phyloP scores from a whole-genome alignment of 92 coral and sea anemone genomes.

The Zoanthus sociatus region DNA sequence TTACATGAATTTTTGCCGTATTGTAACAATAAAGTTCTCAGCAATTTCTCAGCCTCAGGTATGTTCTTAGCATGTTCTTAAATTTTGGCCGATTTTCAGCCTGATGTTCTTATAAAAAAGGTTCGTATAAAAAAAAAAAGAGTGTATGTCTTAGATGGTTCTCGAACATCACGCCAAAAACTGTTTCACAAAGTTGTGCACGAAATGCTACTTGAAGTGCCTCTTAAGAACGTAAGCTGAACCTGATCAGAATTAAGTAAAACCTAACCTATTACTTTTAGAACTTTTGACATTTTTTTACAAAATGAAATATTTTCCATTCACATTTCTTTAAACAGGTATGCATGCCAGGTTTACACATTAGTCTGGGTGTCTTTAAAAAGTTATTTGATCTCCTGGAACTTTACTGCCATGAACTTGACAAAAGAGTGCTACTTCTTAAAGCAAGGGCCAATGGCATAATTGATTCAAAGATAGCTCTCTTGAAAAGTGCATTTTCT shows the following conservation, averaged over 20 bases:
- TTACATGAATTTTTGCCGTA: no score
- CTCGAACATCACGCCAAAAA: neutral
- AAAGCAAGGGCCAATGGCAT: neutral
- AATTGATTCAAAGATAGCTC: neutral
- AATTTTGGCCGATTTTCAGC: no score
- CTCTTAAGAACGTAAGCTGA: conserved; percentile 11
- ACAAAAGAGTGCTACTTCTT: conserved; percentile 16
- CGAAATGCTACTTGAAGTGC: conserved; percentile 15
- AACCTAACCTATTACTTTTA: no score
- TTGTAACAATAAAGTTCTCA: no score
- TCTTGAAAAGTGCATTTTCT: neutral
- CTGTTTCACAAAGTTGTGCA: conserved; percentile 8
- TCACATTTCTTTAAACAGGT: no score
- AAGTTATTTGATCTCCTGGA: conserved; percentile 6
- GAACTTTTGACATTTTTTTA: no score
- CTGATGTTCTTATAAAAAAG: no score
- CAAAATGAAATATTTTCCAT: no score
- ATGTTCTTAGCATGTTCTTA: no score
- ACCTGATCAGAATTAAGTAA: neutral
- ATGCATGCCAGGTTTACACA: conserved; percentile 24
- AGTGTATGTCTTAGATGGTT: conserved; percentile 18
- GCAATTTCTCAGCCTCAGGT: no score
- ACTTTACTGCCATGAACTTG: neutral
- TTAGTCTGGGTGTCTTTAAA: conserved; percentile 21
- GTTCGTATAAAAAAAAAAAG: no score